Percentiles rank a stretch among this genome's conserved stretches.
Evolutionary conservation across 2,888 invertebrate species (phyloP).

Genomic region (Platycheirus rosarum): DNA sequence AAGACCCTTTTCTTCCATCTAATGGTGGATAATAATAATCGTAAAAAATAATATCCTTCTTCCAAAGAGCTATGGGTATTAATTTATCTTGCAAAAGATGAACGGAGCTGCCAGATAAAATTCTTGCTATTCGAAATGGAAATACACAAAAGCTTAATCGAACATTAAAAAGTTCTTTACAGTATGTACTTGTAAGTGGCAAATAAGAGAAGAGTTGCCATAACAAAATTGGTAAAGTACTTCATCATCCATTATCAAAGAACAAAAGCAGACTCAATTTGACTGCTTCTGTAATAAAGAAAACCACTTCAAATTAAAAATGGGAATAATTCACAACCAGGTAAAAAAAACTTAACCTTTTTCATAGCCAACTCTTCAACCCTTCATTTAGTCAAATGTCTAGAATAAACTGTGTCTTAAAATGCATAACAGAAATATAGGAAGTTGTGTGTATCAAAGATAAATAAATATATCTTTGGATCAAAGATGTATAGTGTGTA

Average conservation of each 20-base stretch:
- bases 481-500: no score
- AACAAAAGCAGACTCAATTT: constrained; percentile 46
- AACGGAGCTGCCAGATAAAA: constrained; percentile 38
- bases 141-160: constrained; percentile 66
- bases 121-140: constrained; percentile 61
- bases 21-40: constrained; percentile 70
- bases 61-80: constrained; percentile 32
- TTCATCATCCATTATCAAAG: constrained; percentile 59
- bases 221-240: constrained; percentile 21
- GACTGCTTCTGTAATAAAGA: constrained; percentile 53
- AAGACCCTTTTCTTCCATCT: constrained; percentile 30
- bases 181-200: no score
- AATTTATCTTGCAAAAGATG: no score
- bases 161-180: constrained; percentile 52
- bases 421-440: no score
- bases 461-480: no score
- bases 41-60: constrained; percentile 70
- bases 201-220: no score
- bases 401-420: no score
- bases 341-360: no score
- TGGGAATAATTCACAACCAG: constrained; percentile 45
- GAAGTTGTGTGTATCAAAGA: no score
- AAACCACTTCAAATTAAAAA: constrained; percentile 68
- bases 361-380: no score
- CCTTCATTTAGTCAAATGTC: no score